A percentile compares a stretch with the other conserved stretches of the same genome.
These are phyloP conservation scores for Penaeus japonicus DNA, from an alignment of 1,140 invertebrate genomes.

Conservation along the genomic window DNA sequence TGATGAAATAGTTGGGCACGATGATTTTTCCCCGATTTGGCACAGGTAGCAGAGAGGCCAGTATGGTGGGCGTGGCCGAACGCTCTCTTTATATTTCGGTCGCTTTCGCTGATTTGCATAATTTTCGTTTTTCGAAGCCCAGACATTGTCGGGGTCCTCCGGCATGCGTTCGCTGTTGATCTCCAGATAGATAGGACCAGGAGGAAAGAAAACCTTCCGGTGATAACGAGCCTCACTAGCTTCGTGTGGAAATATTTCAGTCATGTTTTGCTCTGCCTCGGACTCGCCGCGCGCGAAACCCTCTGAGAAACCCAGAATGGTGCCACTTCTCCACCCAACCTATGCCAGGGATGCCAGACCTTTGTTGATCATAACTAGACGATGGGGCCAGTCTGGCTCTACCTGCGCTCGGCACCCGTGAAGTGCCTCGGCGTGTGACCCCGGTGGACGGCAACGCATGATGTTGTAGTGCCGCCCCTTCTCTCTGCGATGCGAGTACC, in stretches of 20 bases:
- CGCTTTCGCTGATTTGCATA: no score
- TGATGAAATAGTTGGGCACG: neutral
- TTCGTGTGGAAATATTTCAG: no score
- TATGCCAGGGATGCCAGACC: slow-evolving; percentile 19
- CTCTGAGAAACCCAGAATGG: neutral
- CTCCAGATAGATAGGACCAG: no score
- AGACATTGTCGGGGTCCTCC: no score
- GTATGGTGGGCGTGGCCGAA: neutral
- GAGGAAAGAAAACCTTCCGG: no score
- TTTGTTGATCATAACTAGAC: slow-evolving; percentile 23
- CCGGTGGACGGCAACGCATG: neutral
- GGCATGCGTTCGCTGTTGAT: no score
- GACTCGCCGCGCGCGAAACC: no score
- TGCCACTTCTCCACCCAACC: neutral
- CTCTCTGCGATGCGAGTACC: no score
- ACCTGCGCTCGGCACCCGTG: neutral
- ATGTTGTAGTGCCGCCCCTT: no score
- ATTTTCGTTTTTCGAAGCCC: no score
- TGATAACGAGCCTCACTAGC: no score
- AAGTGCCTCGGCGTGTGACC: neutral
- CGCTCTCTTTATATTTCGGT: neutral
- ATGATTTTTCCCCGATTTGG: slow-evolving; percentile 17
- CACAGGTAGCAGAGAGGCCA: slow-evolving; percentile 24
- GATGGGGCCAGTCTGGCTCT: slow-evolving; percentile 17
- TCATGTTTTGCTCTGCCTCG: no score